A percentile compares a stretch with the other conserved stretches of the same genome.
These are phyloP conservation scores for Ceyx cyanopectus DNA, from an alignment of 2,113 vertebrate genomes.

Conservation along the genomic window DNA sequence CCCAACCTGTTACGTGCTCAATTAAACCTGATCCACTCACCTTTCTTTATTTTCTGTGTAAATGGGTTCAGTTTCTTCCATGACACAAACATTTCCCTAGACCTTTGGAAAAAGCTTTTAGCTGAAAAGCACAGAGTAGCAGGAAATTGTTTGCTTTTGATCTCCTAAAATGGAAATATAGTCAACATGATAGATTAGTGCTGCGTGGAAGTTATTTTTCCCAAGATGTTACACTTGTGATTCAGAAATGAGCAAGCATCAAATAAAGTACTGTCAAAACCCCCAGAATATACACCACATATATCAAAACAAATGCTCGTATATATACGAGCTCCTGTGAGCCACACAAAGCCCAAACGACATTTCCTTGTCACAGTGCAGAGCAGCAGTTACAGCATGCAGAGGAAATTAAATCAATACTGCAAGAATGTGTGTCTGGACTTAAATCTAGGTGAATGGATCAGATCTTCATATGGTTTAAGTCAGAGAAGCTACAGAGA, in stretches of 20 bases:
- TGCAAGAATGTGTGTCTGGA: background rate
- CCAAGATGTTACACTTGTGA: background rate
- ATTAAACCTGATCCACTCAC: constrained; percentile 49
- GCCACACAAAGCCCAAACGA: background rate
- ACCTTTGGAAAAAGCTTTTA: constrained; percentile 46
- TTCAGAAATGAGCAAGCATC: constrained; percentile 25
- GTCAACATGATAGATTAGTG: constrained; percentile 35
- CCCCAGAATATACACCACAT: constrained; percentile 15
- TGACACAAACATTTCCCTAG: constrained; percentile 36
- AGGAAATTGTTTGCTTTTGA: constrained; percentile 49
- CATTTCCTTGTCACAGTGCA: background rate
- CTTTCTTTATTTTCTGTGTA: constrained; percentile 25
- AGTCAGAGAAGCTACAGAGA: constrained; percentile 26
- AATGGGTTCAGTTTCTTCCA: constrained; percentile 43
- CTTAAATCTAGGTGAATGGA: constrained; percentile 52
- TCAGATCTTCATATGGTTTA: constrained; percentile 2
- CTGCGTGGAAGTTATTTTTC: constrained; percentile 41
- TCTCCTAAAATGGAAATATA: constrained; percentile 6
- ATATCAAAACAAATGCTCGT: constrained; percentile 13
- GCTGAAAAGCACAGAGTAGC: background rate
- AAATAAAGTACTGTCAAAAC: background rate
- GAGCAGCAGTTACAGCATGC: background rate
- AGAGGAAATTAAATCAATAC: constrained; percentile 14
- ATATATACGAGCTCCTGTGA: background rate
- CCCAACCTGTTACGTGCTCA: constrained; percentile 57